Evolutionary conservation across 1,140 invertebrate species (phyloP).

Genomic region (Brachionus plicatilis): DNA sequence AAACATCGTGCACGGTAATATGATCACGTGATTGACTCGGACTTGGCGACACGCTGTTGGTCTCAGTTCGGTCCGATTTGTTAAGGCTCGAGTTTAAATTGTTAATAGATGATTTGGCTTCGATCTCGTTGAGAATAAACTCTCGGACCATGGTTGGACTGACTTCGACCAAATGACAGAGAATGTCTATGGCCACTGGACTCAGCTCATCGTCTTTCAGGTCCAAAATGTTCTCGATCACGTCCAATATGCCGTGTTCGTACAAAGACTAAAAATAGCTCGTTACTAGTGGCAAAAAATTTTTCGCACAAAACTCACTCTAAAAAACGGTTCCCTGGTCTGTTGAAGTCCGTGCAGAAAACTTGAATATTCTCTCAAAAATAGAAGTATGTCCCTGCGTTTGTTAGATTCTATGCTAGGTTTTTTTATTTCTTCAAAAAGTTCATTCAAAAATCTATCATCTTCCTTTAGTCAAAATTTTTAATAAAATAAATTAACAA

Average conservation of each 20-base stretch:
- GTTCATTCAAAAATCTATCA: slow-evolving; percentile 85
- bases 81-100: slow-evolving; percentile 7
- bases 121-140: slow-evolving; percentile 86
- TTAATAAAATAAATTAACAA: not conserved
- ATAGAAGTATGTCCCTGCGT: slow-evolving; percentile 85
- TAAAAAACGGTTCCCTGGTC: slow-evolving; percentile 93
- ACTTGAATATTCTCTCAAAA: slow-evolving; percentile 98
- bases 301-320: slow-evolving; percentile 57
- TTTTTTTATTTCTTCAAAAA: slow-evolving; percentile 87
- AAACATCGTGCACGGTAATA: not conserved
- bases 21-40: not conserved
- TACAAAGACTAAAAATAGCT: slow-evolving; percentile 68
- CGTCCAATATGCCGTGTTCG: slow-evolving; percentile 81
- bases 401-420: slow-evolving; percentile 75
- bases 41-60: slow-evolving; percentile 17
- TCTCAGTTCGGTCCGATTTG: not conserved
- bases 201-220: slow-evolving; percentile 77
- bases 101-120: slow-evolving; percentile 45
- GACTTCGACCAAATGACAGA: slow-evolving; percentile 96
- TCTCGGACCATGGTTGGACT: slow-evolving; percentile 93
- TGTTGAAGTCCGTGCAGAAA: slow-evolving; percentile 96
- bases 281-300: not conserved
- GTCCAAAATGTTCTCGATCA: slow-evolving; percentile 81
- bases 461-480: slow-evolving; percentile 68
- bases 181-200: slow-evolving; percentile 77